phyloP scores from a whole-genome alignment of 2,797 vertebrate genomes.

The Poecilia gillii region DNA sequence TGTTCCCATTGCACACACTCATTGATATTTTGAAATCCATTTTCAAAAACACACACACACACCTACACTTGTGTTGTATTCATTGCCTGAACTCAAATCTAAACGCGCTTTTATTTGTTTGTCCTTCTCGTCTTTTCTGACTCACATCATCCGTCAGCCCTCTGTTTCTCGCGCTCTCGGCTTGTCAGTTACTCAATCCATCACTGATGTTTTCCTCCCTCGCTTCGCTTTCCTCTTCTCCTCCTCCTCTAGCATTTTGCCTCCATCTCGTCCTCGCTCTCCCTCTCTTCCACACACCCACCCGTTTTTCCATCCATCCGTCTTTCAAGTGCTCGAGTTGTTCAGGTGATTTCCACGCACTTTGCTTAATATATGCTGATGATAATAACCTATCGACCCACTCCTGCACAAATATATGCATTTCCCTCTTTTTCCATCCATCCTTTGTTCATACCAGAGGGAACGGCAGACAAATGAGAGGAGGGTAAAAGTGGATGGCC shows the following conservation, averaged over 20 bases:
- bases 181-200: constrained; percentile 44
- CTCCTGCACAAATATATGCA: constrained; percentile 60
- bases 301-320: constrained; percentile 23
- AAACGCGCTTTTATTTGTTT: constrained; percentile 36
- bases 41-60: constrained; percentile 25
- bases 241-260: constrained; percentile 5
- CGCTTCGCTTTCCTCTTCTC: constrained; percentile 3
- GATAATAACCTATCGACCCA: constrained; percentile 72
- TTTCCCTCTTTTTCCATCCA: constrained; percentile 47
- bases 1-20: constrained; percentile 30
- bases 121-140: constrained; percentile 24
- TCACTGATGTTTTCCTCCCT: constrained; percentile 49
- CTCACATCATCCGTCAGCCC: constrained; percentile 27
- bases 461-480: constrained; percentile 57
- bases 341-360: constrained; percentile 68
- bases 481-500: constrained; percentile 38
- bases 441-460: constrained; percentile 52
- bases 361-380: constrained; percentile 72
- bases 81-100: constrained; percentile 25
- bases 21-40: constrained; percentile 29
- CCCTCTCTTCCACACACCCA: constrained; percentile 1
- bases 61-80: constrained; percentile 7
- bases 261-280: constrained; percentile 8
- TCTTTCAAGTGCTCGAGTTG: constrained; percentile 53
- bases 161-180: constrained; percentile 16